phyloP scores from a whole-genome alignment of 2,888 invertebrate species.

The Amaurobius ferox region DNA sequence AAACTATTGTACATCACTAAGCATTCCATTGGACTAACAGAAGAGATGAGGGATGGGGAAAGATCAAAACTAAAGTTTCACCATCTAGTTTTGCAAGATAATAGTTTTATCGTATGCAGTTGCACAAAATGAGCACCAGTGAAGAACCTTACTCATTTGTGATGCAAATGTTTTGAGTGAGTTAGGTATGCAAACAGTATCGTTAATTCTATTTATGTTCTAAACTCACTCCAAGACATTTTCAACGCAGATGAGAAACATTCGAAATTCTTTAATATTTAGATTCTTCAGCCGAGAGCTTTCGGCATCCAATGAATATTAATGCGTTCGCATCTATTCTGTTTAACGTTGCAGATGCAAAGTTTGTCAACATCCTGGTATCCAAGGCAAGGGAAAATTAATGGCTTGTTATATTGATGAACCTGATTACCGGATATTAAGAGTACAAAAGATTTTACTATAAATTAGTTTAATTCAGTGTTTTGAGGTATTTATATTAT shows the following conservation, averaged over 20 bases:
- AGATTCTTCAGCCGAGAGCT: not conserved
- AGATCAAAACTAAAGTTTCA: no score
- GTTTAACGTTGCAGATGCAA: not conserved
- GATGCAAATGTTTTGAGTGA: not conserved
- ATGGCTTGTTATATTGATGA: not conserved
- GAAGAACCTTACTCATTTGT: no score
- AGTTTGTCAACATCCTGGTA: not conserved
- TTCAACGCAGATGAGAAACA: not conserved
- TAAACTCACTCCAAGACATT: constrained; percentile 2
- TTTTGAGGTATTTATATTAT: no score
- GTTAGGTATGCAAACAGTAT: not conserved
- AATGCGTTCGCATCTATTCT: constrained; percentile 4
- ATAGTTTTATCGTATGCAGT: no score
- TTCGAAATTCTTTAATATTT: constrained; percentile 14
- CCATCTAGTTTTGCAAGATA: no score
- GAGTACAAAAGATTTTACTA: no score
- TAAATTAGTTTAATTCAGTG: no score
- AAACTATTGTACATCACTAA: no score
- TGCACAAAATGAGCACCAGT: no score
- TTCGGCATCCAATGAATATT: not conserved
- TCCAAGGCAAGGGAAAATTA: constrained; percentile 2
- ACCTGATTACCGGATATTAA: not conserved
- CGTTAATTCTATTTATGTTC: constrained; percentile 5
- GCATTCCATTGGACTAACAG: no score
- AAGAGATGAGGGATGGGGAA: no score